Evolutionary conservation across 2,888 invertebrate genomes (phyloP).

Genomic region (Xestia ashworthii): DNA sequence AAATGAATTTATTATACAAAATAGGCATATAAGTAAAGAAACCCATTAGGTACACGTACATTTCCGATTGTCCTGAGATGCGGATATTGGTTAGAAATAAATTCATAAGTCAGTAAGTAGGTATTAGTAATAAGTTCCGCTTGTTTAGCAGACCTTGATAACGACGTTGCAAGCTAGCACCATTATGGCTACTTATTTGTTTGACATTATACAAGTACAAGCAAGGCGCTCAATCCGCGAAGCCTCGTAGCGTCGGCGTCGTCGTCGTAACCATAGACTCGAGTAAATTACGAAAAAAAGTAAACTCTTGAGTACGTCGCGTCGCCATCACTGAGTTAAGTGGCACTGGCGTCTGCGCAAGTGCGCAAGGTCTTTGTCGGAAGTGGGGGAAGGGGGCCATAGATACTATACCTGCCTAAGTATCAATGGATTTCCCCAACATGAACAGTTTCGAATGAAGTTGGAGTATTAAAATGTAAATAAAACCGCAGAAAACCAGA

Average conservation of each 20-base stretch:
- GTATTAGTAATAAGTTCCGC: constrained; percentile 23
- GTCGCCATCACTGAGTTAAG: not conserved
- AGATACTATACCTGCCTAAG: not conserved
- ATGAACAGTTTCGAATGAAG: not conserved
- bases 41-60: not conserved
- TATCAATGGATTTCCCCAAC: not conserved
- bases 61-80: not conserved
- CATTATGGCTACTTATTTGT: constrained; percentile 15
- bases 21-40: not conserved
- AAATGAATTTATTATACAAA: too few relatives aligned
- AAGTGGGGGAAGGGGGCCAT: too few relatives aligned
- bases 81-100: constrained; percentile 24
- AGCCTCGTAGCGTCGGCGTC: not conserved
- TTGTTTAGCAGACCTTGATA: constrained; percentile 40
- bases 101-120: not conserved
- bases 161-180: constrained; percentile 31
- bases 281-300: constrained; percentile 20
- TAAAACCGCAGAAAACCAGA: constrained; percentile 23
- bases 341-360: not conserved
- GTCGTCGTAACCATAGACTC: not conserved
- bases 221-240: constrained; percentile 19
- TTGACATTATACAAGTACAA: constrained; percentile 20
- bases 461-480: constrained; percentile 5
- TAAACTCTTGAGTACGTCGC: not conserved
- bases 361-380: constrained; percentile 5